Evolutionary conservation across 2,113 vertebrate species (phyloP).

Genomic region (Telmatochromis sp.): DNA sequence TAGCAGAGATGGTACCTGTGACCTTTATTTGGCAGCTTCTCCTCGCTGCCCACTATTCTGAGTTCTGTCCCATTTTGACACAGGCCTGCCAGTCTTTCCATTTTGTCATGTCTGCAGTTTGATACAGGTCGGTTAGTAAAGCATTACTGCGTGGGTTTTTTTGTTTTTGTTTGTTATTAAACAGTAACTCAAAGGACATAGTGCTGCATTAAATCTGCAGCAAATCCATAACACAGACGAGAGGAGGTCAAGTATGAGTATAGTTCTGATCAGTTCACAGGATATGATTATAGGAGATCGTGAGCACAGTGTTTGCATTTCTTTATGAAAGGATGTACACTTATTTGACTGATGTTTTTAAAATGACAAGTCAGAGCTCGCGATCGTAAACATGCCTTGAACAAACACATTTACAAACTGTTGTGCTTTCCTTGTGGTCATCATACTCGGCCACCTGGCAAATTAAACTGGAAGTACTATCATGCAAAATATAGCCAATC

Average conservation of each 20-base stretch:
- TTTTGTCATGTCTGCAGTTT: neutral
- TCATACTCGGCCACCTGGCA: neutral
- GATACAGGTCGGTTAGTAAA: neutral
- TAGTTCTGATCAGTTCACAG: neutral
- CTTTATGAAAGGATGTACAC: neutral
- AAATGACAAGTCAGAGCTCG: neutral
- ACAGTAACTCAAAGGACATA: neutral
- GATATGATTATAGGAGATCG: neutral
- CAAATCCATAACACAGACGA: neutral
- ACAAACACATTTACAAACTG: neutral
- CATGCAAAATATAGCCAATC: neutral
- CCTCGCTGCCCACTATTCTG: neutral
- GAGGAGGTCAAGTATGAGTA: neutral
- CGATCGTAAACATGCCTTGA: neutral
- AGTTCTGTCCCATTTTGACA: neutral
- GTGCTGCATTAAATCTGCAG: neutral
- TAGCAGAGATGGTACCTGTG: neutral
- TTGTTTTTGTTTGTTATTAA: neutral
- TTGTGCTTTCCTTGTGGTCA: neutral
- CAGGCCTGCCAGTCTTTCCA: neutral
- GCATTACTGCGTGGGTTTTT: neutral
- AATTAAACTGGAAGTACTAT: neutral
- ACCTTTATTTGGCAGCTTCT: neutral
- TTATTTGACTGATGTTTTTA: neutral
- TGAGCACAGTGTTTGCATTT: neutral